These are phyloP conservation scores for Cephus sareptanus DNA, from an alignment of 2,888 invertebrate genomes.

Conservation along the genomic window DNA sequence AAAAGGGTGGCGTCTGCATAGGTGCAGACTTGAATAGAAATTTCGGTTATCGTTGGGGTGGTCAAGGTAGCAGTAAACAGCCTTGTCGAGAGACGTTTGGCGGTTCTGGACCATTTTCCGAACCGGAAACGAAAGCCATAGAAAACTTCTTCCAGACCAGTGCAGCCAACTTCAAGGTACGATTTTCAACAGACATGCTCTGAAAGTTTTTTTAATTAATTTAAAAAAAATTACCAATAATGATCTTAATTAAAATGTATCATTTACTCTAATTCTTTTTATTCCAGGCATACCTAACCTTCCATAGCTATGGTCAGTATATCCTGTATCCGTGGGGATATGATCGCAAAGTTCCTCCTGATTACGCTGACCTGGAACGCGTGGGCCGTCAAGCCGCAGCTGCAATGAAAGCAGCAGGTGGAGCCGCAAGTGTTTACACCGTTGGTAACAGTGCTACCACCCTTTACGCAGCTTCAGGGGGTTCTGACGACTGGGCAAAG, in stretches of 20 bases:
- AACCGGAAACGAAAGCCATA: slow-evolving; percentile 83
- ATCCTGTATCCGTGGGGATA: slow-evolving; percentile 91
- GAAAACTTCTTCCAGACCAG: slow-evolving; percentile 67
- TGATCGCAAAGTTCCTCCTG: slow-evolving; percentile 76
- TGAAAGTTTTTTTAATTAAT: not conserved
- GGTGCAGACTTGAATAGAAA: slow-evolving; percentile 90
- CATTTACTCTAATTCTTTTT: slow-evolving; percentile 4
- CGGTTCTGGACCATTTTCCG: slow-evolving; percentile 84
- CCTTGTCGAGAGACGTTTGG: slow-evolving; percentile 86
- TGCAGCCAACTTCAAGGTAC: slow-evolving; percentile 60
- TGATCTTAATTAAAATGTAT: not conserved
- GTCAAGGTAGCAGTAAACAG: slow-evolving; percentile 84
- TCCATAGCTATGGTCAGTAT: slow-evolving; percentile 89
- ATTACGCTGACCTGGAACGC: slow-evolving; percentile 75
- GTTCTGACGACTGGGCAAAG: slow-evolving; percentile 94
- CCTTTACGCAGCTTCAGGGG: slow-evolving; percentile 83
- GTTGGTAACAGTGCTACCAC: slow-evolving; percentile 84
- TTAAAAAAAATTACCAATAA: not conserved
- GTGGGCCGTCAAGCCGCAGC: slow-evolving; percentile 78
- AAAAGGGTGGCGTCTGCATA: slow-evolving; percentile 72
- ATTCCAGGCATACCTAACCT: slow-evolving; percentile 80
- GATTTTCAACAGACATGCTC: not conserved
- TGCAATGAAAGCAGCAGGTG: slow-evolving; percentile 73
- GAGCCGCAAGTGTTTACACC: slow-evolving; percentile 71
- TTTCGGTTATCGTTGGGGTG: slow-evolving; percentile 89